Conservation (phyloP, 92 coral and sea anemone species). For the Galaxea fascicularis region DNA sequence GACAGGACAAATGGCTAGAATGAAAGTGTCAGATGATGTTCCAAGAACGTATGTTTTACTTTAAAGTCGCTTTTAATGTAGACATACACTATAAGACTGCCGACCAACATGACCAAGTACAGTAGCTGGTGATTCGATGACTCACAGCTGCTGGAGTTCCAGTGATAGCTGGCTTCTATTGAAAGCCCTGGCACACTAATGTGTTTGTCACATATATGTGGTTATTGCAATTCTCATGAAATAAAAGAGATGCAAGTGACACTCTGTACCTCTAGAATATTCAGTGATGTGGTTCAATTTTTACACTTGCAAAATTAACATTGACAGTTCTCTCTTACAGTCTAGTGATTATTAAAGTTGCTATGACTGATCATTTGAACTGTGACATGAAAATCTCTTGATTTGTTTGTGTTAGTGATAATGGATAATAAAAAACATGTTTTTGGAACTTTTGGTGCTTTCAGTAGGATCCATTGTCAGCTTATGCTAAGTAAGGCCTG, state of each 20-base stretch:
- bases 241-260: constrained; percentile 82
- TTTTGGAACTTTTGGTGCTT: neutral
- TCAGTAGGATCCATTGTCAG: neutral
- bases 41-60: constrained; percentile 25
- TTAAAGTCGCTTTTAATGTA: neutral
- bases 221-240: too few relatives aligned
- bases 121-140: too few relatives aligned
- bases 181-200: too few relatives aligned
- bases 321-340: constrained; percentile 77
- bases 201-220: neutral
- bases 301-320: constrained; percentile 89
- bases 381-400: constrained; percentile 8
- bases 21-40: constrained; percentile 27
- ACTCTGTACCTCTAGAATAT: constrained; percentile 94
- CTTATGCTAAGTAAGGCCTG: too few relatives aligned
- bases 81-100: neutral
- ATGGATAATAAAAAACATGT: neutral
- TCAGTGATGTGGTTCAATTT: constrained; percentile 95
- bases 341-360: constrained; percentile 21
- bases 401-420: neutral
- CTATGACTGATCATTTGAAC: constrained; percentile 47
- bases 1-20: constrained; percentile 26
- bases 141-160: too few relatives aligned
- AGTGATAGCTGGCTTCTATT: too few relatives aligned
- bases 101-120: too few relatives aligned